phyloP scores from a whole-genome alignment of 2,888 invertebrate species.

The Miltochrista miniata region DNA sequence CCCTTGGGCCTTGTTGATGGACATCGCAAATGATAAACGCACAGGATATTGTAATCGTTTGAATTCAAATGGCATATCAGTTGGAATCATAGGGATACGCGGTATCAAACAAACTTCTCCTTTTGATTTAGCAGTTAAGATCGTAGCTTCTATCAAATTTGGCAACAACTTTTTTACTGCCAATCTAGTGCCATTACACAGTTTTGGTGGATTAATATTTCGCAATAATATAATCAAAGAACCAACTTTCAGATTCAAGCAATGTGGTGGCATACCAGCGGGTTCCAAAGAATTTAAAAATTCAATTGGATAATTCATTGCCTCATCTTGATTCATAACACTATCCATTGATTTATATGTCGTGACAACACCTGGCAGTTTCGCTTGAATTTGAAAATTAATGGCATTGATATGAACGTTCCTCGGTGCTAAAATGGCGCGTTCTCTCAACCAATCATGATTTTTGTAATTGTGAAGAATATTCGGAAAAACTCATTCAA shows the following conservation, averaged over 20 bases:
- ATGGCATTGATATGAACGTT: slow-evolving; percentile 23
- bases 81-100: slow-evolving; percentile 2
- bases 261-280: slow-evolving; percentile 13
- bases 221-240: slow-evolving; percentile 20
- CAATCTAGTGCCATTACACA: slow-evolving; percentile 21
- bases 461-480: slow-evolving; percentile 10
- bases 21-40: slow-evolving; percentile 13
- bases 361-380: slow-evolving; percentile 8
- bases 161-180: slow-evolving; percentile 16
- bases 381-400: slow-evolving; percentile 12
- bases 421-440: slow-evolving; percentile 26
- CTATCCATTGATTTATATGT: slow-evolving; percentile 18
- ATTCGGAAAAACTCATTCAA: neutral
- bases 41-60: slow-evolving; percentile 16
- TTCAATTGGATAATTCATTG: slow-evolving; percentile 20
- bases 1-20: slow-evolving; percentile 15
- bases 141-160: slow-evolving; percentile 17
- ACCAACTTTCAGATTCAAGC: slow-evolving; percentile 19
- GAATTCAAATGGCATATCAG: slow-evolving; percentile 12
- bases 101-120: slow-evolving; percentile 13
- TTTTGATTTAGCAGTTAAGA: slow-evolving; percentile 7
- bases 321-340: slow-evolving; percentile 15
- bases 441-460: slow-evolving; percentile 18
- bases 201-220: slow-evolving; percentile 20
- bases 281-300: slow-evolving; percentile 23